Evolutionary conservation across 2,797 vertebrate genomes (phyloP), one percentile per base, ranked within the genome.

Genomic region (Mareca strepera): DNA sequence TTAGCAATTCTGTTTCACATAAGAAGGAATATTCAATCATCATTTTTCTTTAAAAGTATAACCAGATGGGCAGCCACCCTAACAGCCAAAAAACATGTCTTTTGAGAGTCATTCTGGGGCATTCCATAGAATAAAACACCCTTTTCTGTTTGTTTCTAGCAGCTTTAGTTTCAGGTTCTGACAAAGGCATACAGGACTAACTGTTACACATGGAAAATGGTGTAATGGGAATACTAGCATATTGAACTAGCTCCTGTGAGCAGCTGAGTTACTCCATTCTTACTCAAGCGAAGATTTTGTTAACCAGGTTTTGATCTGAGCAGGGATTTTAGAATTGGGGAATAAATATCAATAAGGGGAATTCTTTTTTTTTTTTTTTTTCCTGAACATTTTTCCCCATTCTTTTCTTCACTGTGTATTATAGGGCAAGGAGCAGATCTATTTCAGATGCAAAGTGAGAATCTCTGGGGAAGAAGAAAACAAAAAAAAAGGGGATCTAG

Each of bases 1-100:
- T 95, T 94, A 91, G 89, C 86, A 96, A 97, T 96, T 96, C 96
- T 96, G 95, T 94, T 97, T 95, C 94, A 95, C 94, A 86, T 94
- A 87, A 92, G 94, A 95, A 94, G 72, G 85, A 96, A 96, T 95
- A 97, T 95, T 93, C 94, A 88, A 94, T 94, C 96, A 97, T 90
- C 88, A 77, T 93, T 96, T 96, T 91, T 94, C 92, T 87, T 95
- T 76, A 94, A 96, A 95, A 97, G 92, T 93, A 96, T 93, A 97
- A 97, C 95, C 96, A 97, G 91, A 96, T 96, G 96, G 96, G 82
- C 90, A 96, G 70, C 73, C 78, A 93, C 77, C 93, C 92, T 86
- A 96, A 83, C 68, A 95, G 96, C 93, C 94, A 96, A 94, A 92
- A 95, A 92, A 64, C 78, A 92, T 91, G 94, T 78, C 93, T 96